These are phyloP conservation scores for Solea solea DNA, from an alignment of 2,113 vertebrate genomes.

Conservation along the genomic window DNA sequence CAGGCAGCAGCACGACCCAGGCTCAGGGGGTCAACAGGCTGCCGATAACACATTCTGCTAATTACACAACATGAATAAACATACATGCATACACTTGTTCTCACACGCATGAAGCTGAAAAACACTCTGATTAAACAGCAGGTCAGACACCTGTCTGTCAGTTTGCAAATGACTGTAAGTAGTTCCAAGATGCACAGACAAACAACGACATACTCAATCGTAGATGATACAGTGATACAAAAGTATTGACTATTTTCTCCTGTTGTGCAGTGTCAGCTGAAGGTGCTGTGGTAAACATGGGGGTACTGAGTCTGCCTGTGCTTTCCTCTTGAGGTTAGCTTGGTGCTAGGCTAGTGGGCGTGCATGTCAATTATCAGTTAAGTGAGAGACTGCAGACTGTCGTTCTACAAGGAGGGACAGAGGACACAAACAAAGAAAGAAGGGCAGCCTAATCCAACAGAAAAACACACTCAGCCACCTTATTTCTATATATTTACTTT, in stretches of 20 bases:
- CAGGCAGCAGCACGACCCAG: constrained; percentile 26
- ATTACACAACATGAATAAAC: constrained; percentile 75
- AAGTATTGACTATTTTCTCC: not conserved
- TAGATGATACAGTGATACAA: constrained; percentile 21
- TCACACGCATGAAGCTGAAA: constrained; percentile 38
- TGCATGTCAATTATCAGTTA: constrained; percentile 24
- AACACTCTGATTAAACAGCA: constrained; percentile 58
- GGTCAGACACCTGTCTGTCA: constrained; percentile 36
- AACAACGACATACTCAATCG: constrained; percentile 2
- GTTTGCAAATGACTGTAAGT: constrained; percentile 15
- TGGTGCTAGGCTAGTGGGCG: constrained; percentile 12
- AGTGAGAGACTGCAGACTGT: constrained; percentile 3
- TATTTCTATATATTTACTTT: not conserved
- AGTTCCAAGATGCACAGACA: not conserved
- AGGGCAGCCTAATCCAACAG: not conserved
- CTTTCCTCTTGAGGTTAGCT: constrained; percentile 8
- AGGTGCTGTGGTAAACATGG: constrained; percentile 15
- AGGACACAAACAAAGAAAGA: not conserved
- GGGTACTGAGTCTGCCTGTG: constrained; percentile 11
- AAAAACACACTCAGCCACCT: not conserved
- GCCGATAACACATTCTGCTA: constrained; percentile 63
- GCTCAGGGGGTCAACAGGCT: constrained; percentile 56
- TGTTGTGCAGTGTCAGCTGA: constrained; percentile 10
- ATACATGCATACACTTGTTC: constrained; percentile 45
- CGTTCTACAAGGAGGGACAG: constrained; percentile 6